Conservation (phyloP, 2,888 invertebrate genomes). For the Calephelis perditalis region DNA sequence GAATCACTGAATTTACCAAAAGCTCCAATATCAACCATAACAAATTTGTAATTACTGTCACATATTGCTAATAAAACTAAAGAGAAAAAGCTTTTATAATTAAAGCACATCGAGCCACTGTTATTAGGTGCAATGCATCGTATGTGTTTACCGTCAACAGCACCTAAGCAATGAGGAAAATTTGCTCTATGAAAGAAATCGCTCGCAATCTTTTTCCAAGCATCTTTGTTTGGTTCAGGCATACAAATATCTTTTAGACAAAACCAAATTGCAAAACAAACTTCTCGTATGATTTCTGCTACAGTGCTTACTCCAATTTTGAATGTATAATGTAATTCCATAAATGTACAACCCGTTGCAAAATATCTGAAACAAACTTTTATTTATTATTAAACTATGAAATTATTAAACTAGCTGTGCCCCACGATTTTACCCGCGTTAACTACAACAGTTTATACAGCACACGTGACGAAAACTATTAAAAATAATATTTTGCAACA, state of each 20-base stretch:
- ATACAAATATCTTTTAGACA: slow-evolving; percentile 31
- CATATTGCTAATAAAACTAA: slow-evolving; percentile 31
- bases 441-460: no score
- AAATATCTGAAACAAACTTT: no score
- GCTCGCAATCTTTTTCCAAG: slow-evolving; percentile 28
- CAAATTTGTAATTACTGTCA: slow-evolving; percentile 27
- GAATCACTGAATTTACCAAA: slow-evolving; percentile 34
- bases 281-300: slow-evolving; percentile 33
- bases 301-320: slow-evolving; percentile 30
- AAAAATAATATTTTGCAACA: no score
- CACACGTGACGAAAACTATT: no score
- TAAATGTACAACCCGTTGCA: slow-evolving; percentile 20
- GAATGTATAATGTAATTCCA: slow-evolving; percentile 24
- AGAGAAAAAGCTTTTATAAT: slow-evolving; percentile 29
- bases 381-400: no score
- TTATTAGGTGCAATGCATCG: slow-evolving; percentile 27
- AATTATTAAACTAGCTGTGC: no score
- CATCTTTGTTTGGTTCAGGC: slow-evolving; percentile 29
- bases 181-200: slow-evolving; percentile 28
- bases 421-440: slow-evolving; percentile 5
- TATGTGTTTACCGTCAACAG: slow-evolving; percentile 31
- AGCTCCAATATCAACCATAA: slow-evolving; percentile 30
- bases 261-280: slow-evolving; percentile 27
- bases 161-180: slow-evolving; percentile 30
- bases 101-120: slow-evolving; percentile 31